Conservation (phyloP, 2,113 vertebrate species). For the Malurus alboscapulatus region DNA sequence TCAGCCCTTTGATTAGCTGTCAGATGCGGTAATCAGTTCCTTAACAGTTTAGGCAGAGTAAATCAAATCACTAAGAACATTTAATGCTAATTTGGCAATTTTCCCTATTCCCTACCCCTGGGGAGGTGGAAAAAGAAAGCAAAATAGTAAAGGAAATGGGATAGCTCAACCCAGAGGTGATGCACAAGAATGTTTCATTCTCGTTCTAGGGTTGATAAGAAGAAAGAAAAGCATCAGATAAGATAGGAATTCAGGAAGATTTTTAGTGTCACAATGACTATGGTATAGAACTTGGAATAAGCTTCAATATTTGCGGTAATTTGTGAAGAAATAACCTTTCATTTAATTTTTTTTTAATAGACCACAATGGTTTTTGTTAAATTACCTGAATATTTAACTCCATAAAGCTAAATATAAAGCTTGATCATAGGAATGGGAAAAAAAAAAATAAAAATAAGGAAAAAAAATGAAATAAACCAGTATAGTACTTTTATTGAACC, state of each 20-base stretch:
- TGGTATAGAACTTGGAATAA: background rate
- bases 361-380: background rate
- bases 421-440: background rate
- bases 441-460: too few relatives aligned
- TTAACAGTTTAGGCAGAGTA: background rate
- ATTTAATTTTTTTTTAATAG: background rate
- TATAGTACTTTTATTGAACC: background rate
- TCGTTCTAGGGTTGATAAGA: background rate
- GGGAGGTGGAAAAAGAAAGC: background rate
- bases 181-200: background rate
- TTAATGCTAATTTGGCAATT: background rate
- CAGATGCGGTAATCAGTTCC: background rate
- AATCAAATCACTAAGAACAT: background rate
- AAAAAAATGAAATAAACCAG: background rate
- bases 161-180: background rate
- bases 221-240: background rate
- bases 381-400: background rate
- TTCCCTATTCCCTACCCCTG: background rate
- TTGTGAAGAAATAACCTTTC: background rate
- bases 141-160: background rate
- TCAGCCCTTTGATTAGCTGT: constrained; percentile 15
- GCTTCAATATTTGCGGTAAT: background rate
- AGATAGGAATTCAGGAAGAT: background rate
- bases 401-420: background rate
- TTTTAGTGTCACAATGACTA: background rate